A percentile compares a stretch with the other conserved stretches of the same genome.
These are phyloP conservation scores for Gopherus flavomarginatus DNA, from an alignment of 2,113 vertebrate genomes.

Conservation along the genomic window DNA sequence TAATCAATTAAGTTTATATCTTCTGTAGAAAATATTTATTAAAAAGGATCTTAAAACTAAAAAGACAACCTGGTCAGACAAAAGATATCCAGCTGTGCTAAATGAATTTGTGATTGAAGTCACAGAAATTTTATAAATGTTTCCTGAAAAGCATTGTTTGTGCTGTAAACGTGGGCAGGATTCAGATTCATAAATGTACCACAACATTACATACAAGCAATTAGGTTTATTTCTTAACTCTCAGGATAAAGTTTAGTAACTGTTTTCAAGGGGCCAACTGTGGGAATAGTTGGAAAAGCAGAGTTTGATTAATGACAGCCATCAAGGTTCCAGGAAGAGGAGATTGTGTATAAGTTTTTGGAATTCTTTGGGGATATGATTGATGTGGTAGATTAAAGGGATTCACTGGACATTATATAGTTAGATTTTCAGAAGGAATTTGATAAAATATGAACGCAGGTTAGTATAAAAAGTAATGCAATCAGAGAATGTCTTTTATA, in stretches of 20 bases:
- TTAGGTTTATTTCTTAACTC: not conserved
- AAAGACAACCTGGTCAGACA: slow-evolving; percentile 60
- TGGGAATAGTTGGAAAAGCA: not conserved
- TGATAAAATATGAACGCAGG: fast-evolving
- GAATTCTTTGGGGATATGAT: not conserved
- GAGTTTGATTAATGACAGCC: slow-evolving; percentile 7
- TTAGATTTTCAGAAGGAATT: not conserved
- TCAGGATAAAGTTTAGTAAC: not conserved
- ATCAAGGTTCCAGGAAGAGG: not conserved
- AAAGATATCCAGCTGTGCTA: slow-evolving; percentile 60
- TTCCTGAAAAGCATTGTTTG: not conserved
- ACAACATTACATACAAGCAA: not conserved
- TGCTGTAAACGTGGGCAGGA: not conserved
- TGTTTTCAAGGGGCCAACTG: not conserved
- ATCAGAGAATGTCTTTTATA: not conserved
- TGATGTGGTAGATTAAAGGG: not conserved
- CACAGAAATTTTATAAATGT: slow-evolving; percentile 9
- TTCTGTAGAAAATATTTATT: slow-evolving; percentile 53
- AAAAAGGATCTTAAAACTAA: slow-evolving; percentile 63
- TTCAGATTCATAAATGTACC: not conserved
- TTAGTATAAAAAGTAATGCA: fast-evolving
- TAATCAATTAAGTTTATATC: slow-evolving; percentile 69
- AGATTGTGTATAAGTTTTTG: not conserved
- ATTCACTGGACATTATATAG: not conserved
- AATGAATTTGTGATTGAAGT: slow-evolving; percentile 38